Evolutionary conservation across 2,113 vertebrate species (phyloP).

Genomic region (Fulica atra): DNA sequence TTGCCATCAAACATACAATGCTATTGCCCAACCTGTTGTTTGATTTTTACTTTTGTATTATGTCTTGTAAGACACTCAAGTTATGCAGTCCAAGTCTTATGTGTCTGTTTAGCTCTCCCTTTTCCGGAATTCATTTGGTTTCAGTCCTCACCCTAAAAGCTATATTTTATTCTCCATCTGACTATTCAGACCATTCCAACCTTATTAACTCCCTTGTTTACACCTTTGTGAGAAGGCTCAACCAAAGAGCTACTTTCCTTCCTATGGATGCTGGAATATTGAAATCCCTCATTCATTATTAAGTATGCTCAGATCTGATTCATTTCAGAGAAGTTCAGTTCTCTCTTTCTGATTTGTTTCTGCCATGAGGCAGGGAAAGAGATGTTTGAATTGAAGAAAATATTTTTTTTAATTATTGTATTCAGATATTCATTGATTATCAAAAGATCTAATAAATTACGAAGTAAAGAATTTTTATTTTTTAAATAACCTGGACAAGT

Average conservation of each 20-base stretch:
- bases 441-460: background rate
- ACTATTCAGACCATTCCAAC: background rate
- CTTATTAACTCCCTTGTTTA: background rate
- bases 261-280: background rate
- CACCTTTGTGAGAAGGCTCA: background rate
- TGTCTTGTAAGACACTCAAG: background rate
- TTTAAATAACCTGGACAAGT: background rate
- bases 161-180: background rate
- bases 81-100: background rate
- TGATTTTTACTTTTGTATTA: background rate
- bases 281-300: background rate
- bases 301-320: background rate
- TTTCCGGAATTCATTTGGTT: background rate
- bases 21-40: background rate
- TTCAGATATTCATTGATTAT: background rate
- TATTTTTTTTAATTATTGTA: background rate
- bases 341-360: accelerated
- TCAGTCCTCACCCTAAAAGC: background rate
- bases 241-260: background rate
- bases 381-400: background rate
- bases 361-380: background rate
- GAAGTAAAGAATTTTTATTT: background rate
- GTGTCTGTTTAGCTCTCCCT: background rate
- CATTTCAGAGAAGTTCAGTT: background rate
- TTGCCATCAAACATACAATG: background rate